Evolutionary conservation across 2,113 vertebrate genomes (phyloP).

Genomic region (Psophia crepitans): DNA sequence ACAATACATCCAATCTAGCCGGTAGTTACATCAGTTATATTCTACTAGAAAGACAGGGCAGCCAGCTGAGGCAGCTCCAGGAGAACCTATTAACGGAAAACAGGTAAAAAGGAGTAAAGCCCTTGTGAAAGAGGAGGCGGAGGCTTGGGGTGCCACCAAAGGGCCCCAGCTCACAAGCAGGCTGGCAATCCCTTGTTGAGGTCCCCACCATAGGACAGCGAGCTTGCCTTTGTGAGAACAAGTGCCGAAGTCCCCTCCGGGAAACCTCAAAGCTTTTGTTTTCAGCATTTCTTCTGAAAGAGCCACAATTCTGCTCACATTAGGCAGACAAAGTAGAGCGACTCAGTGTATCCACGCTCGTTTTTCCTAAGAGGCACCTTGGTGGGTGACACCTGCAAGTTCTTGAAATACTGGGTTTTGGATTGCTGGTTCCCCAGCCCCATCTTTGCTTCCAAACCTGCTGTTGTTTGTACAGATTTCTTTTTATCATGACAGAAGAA

Average conservation of each 20-base stretch:
- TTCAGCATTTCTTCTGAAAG: not conserved
- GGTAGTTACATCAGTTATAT: not conserved
- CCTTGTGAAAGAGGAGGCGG: fast-evolving
- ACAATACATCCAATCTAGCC: not conserved
- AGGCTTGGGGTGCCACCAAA: not conserved
- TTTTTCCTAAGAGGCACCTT: not conserved
- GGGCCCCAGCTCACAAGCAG: not conserved
- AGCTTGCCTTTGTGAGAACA: not conserved
- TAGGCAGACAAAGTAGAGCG: not conserved
- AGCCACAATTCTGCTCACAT: not conserved
- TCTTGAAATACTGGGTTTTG: not conserved
- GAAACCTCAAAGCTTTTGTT: not conserved
- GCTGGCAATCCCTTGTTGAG: fast-evolving
- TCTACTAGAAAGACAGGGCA: not conserved
- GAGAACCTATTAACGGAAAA: not conserved
- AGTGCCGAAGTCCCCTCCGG: not conserved
- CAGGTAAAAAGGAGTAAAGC: not conserved
- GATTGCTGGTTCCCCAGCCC: not conserved
- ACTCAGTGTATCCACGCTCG: not conserved
- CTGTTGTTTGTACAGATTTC: not conserved
- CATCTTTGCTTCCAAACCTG: not conserved
- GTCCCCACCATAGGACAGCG: fast-evolving
- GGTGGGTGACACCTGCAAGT: not conserved
- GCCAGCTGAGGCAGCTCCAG: not conserved
- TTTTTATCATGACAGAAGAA: not conserved